A percentile compares a stretch with the other conserved stretches of the same genome.
phyloP scores from a whole-genome alignment of 2,797 vertebrate genomes.

The Neoniphon sammara region DNA sequence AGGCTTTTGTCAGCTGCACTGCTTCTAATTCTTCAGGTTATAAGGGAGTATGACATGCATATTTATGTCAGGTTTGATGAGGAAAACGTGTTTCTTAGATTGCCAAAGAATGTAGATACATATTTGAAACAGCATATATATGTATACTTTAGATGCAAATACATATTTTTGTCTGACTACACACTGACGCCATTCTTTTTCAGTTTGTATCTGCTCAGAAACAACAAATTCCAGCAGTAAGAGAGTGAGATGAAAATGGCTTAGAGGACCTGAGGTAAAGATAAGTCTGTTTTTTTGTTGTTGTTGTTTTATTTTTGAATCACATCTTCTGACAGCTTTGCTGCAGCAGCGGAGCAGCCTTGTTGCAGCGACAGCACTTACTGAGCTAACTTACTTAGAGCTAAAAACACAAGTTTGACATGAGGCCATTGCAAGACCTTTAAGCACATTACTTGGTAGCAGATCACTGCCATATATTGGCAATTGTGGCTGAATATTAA shows the following conservation, averaged over 20 bases:
- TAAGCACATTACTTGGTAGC: slow-evolving; percentile 34
- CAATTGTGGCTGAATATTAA: slow-evolving; percentile 46
- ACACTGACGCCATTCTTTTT: neutral
- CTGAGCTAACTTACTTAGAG: slow-evolving; percentile 15
- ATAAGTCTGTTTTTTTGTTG: neutral
- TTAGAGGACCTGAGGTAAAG: slow-evolving; percentile 25
- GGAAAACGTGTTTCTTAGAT: too few relatives aligned
- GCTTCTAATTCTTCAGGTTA: neutral
- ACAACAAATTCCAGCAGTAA: neutral
- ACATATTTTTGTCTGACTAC: neutral
- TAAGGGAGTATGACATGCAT: neutral
- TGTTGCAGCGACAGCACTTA: slow-evolving; percentile 55
- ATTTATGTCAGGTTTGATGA: neutral
- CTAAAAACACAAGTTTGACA: slow-evolving; percentile 49
- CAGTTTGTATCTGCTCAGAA: slow-evolving; percentile 13
- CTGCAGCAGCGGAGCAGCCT: slow-evolving; percentile 26
- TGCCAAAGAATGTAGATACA: neutral
- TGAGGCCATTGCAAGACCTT: slow-evolving; percentile 35
- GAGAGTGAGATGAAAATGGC: slow-evolving; percentile 3
- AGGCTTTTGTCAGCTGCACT: slow-evolving; percentile 5
- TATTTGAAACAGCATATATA: neutral
- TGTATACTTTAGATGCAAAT: neutral
- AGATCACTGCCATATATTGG: slow-evolving; percentile 44
- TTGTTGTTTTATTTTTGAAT: slow-evolving; percentile 24
- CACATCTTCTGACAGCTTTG: slow-evolving; percentile 41